Evolutionary conservation across 2,888 invertebrate species (phyloP), one percentile per base, ranked within the genome.

Genomic region (Melanostoma scalare): DNA sequence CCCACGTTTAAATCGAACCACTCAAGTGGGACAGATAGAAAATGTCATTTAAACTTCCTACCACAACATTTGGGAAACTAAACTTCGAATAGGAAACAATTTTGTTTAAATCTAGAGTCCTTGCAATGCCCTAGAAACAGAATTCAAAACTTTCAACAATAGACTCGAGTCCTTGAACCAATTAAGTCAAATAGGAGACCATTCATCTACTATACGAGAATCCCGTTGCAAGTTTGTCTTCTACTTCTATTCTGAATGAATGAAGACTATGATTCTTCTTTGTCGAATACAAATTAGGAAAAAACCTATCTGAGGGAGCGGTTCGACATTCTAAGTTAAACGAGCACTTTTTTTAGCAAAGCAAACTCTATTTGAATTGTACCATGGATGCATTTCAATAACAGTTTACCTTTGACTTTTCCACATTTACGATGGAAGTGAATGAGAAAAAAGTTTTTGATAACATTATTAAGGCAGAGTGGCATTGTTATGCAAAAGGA

Each of bases 1-100:
- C 20, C 1, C 20, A 20, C 20, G 4, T 46, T 5, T 46, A 6
- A 6, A 3, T 46, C 1, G 1, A 46, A 46, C 44, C 10, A 46
- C 10, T 46, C 44, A 46, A n/a, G 10, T 46, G 10, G 38, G 9
- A n/a, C 8, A 30, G 10, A 30, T 40, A 6, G 55, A 33, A 36
- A 69, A 44, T 50, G 30, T 10, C 38, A 65, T 52, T 46, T 44
- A 65, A 58, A 65, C 44, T 77, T 65, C 44, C 33, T 6, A 42
- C 52, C 58, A 36, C 46, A 30, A 46, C 38, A 53, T 60, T 36
- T 33, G 33, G 44, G 4, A 40, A 55, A 20, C 44, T 30, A 3
- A 48, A 73, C 31, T 60, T 48, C 9, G 10, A 5, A 53, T 6
- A 20, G 53, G 67, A 73, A 68, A 50, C 42, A 68, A 50, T 73